These are phyloP conservation scores for Lasioglossum leucozonium DNA, from an alignment of 2,888 invertebrate species.

Conservation along the genomic window DNA sequence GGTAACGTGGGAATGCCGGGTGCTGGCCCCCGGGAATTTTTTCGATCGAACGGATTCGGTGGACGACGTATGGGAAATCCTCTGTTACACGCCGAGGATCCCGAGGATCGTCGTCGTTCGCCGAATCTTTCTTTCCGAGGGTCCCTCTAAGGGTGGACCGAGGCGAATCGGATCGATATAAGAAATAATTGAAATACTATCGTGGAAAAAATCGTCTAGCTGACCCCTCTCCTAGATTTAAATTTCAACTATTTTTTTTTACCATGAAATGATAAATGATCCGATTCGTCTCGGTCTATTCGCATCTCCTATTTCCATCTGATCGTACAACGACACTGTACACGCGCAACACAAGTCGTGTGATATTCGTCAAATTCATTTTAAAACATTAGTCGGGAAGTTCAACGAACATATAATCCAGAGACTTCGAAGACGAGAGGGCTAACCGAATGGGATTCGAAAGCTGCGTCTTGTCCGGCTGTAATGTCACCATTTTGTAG, in stretches of 20 bases:
- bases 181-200: too few species aligned
- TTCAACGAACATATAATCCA: neutral
- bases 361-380: too few species aligned
- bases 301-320: too few species aligned
- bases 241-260: too few species aligned
- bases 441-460: neutral
- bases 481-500: neutral
- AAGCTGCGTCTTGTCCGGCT: neutral
- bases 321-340: too few species aligned
- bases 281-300: too few species aligned
- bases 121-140: neutral
- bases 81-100: neutral
- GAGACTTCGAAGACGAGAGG: neutral
- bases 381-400: neutral
- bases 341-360: too few species aligned
- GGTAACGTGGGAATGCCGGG: constrained; percentile 52
- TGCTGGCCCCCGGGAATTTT: neutral
- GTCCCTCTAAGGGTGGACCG: too few species aligned
- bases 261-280: too few species aligned
- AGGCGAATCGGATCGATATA: too few species aligned
- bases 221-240: too few species aligned
- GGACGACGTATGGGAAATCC: neutral
- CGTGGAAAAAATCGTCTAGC: too few species aligned
- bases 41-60: neutral
- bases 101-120: neutral